phyloP scores from a whole-genome alignment of 2,797 vertebrate genomes.

The Peromyscus nudipes region DNA sequence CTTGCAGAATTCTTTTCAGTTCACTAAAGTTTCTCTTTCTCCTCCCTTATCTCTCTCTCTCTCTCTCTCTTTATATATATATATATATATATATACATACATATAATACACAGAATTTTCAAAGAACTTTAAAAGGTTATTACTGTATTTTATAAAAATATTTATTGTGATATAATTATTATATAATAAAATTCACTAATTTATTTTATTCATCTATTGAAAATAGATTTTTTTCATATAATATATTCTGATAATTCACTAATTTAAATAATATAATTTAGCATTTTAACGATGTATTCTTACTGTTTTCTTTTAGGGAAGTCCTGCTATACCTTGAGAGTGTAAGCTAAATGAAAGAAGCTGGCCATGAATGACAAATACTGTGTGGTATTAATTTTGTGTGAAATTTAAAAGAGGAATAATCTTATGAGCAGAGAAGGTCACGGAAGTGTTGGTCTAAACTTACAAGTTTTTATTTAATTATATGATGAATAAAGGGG shows the following conservation, averaged over 20 bases:
- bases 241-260: neutral
- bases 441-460: neutral
- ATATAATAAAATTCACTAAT: neutral
- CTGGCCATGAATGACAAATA: neutral
- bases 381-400: neutral
- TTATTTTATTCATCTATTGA: neutral
- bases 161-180: neutral
- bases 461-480: neutral
- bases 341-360: neutral
- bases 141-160: neutral
- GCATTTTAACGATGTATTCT: neutral
- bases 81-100: neutral
- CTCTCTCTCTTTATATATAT: neutral
- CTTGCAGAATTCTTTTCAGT: neutral
- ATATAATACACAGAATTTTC: neutral
- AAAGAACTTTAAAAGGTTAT: slow-evolving; percentile 31
- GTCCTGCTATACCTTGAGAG: neutral
- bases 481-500: neutral
- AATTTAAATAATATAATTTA: slow-evolving; percentile 38
- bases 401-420: neutral
- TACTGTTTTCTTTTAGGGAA: neutral
- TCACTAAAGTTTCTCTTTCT: neutral
- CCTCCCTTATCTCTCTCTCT: neutral
- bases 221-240: neutral
- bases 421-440: neutral